Evolutionary conservation across 1,140 invertebrate genomes (phyloP).

Genomic region (Trypoxylus dichotomus): DNA sequence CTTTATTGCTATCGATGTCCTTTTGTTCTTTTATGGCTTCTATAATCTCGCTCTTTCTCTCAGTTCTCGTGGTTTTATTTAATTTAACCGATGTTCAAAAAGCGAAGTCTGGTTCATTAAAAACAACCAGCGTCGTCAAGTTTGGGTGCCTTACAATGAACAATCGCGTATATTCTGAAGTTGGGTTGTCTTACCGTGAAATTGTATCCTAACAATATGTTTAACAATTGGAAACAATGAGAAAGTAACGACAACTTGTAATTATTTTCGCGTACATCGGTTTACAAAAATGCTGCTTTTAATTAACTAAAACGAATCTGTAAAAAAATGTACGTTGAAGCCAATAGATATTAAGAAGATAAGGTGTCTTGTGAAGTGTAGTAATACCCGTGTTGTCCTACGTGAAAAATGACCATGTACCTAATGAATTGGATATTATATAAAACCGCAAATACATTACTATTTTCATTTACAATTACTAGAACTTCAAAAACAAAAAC

Average conservation of each 20-base stretch:
- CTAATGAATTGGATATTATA: too few species aligned
- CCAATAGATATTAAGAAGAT: too few species aligned
- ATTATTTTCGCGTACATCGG: neutral
- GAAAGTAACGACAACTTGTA: neutral
- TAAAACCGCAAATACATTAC: too few species aligned
- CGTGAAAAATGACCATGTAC: too few species aligned
- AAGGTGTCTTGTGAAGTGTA: too few species aligned
- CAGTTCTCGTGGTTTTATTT: neutral
- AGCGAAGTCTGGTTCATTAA: neutral
- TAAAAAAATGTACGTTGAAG: too few species aligned
- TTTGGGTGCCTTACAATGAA: conserved; percentile 5
- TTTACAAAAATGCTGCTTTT: neutral
- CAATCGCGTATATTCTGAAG: neutral
- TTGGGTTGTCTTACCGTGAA: conserved; percentile 33
- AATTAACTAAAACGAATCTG: too few species aligned
- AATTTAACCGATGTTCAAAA: neutral
- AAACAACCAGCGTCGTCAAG: neutral
- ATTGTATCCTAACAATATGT: conserved; percentile 39
- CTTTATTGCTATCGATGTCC: neutral
- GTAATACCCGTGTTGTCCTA: too few species aligned
- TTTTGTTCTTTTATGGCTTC: neutral
- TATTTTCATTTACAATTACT: too few species aligned
- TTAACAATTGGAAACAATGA: conserved; percentile 40
- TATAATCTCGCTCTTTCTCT: neutral
- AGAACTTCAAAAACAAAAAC: too few species aligned